Percentiles rank a stretch among this genome's conserved stretches.
Evolutionary conservation across 2,888 invertebrate species (phyloP).

Genomic region (Tanytarsus gracilentus): DNA sequence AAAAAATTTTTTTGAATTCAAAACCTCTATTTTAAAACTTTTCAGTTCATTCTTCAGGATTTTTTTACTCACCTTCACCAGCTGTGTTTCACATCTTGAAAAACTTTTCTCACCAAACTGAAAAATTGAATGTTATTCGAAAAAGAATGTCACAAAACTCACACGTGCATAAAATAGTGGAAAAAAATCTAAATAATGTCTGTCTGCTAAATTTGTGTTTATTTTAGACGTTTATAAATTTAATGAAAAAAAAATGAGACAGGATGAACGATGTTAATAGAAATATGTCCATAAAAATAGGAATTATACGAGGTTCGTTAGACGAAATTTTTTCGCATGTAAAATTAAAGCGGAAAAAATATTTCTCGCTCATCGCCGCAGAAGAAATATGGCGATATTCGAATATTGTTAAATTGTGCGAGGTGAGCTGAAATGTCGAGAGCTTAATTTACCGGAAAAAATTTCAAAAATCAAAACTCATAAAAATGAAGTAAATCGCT

Average conservation of each 20-base stretch:
- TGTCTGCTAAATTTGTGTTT: constrained; percentile 14
- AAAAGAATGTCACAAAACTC: neutral
- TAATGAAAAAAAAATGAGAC: constrained; percentile 17
- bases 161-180: no score
- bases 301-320: constrained; percentile 29
- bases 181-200: no score
- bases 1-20: no score
- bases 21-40: neutral
- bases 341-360: constrained; percentile 1
- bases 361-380: neutral
- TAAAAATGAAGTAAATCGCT: constrained; percentile 16
- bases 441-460: constrained; percentile 27
- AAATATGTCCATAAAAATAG: constrained; percentile 29
- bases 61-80: neutral
- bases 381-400: neutral
- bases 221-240: constrained; percentile 16
- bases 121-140: no score
- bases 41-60: neutral
- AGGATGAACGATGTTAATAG: constrained; percentile 29
- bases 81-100: no score
- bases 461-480: constrained; percentile 20
- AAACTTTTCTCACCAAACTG: no score
- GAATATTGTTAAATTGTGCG: constrained; percentile 1
- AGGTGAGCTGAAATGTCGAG: neutral
- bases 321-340: constrained; percentile 22